phyloP scores from a whole-genome alignment of 2,797 vertebrate genomes.

The Parotocinclus haroldoi region DNA sequence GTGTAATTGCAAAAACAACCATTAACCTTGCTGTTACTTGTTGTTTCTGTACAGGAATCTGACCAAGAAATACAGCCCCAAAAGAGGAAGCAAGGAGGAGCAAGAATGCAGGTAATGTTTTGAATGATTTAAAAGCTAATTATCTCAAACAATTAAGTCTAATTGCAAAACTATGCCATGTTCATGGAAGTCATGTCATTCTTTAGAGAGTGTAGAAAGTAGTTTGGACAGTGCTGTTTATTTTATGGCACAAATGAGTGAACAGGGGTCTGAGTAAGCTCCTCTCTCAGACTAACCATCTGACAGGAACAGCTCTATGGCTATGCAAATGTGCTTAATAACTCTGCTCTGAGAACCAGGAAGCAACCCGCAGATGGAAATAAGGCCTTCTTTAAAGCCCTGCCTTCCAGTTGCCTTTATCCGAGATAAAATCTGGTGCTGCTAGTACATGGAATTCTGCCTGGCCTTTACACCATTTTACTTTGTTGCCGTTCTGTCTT shows the following conservation, averaged over 20 bases:
- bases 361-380: constrained; percentile 50
- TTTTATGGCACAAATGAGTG: too few relatives aligned
- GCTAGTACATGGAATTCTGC: background rate
- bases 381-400: constrained; percentile 38
- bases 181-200: too few relatives aligned
- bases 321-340: constrained; percentile 45
- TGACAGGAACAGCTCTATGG: constrained; percentile 6
- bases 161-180: background rate
- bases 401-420: background rate
- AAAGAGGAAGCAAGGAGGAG: constrained; percentile 82
- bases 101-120: constrained; percentile 78
- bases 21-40: too few relatives aligned
- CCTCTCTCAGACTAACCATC: background rate
- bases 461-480: background rate
- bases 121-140: background rate
- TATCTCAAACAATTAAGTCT: background rate
- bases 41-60: constrained; percentile 71
- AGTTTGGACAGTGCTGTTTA: too few relatives aligned
- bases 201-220: too few relatives aligned
- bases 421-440: background rate
- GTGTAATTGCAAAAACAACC: too few relatives aligned
- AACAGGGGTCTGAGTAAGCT: too few relatives aligned
- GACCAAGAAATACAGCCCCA: constrained; percentile 84
- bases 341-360: constrained; percentile 26
- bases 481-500: background rate